phyloP scores from a whole-genome alignment of 1,140 invertebrate species.

The Tetranychus cinnabarinus region DNA sequence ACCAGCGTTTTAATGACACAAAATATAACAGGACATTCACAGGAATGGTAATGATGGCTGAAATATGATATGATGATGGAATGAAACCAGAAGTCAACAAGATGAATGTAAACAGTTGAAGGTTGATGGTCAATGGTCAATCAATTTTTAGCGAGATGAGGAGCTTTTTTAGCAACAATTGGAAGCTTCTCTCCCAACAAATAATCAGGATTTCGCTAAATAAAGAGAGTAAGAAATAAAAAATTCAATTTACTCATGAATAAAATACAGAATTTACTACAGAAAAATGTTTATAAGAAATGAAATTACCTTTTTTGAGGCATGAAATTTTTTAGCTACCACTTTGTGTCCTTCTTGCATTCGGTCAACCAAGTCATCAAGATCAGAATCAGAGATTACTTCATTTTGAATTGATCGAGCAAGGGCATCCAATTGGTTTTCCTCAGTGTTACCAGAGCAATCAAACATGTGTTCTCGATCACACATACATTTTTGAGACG shows the following conservation, averaged over 20 bases:
- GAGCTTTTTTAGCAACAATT: neutral
- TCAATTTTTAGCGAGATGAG: neutral
- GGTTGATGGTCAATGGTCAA: too few relatives aligned
- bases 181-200: neutral
- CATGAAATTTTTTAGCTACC: slow-evolving; percentile 49
- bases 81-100: too few relatives aligned
- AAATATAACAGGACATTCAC: too few relatives aligned
- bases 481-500: slow-evolving; percentile 82
- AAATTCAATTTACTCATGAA: neutral
- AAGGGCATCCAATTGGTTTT: slow-evolving; percentile 22
- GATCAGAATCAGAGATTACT: slow-evolving; percentile 14
- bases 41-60: too few relatives aligned
- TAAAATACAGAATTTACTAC: too few relatives aligned
- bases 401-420: slow-evolving; percentile 20
- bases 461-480: slow-evolving; percentile 96
- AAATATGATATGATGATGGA: too few relatives aligned
- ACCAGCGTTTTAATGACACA: too few relatives aligned
- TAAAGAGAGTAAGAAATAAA: neutral
- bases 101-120: too few relatives aligned
- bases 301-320: neutral
- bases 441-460: slow-evolving; percentile 32
- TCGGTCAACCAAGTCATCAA: slow-evolving; percentile 16
- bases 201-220: neutral
- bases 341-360: slow-evolving; percentile 33
- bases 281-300: neutral